These are phyloP conservation scores for Lasaia peninsularis DNA, from an alignment of 1,140 invertebrate genomes.

Conservation along the genomic window DNA sequence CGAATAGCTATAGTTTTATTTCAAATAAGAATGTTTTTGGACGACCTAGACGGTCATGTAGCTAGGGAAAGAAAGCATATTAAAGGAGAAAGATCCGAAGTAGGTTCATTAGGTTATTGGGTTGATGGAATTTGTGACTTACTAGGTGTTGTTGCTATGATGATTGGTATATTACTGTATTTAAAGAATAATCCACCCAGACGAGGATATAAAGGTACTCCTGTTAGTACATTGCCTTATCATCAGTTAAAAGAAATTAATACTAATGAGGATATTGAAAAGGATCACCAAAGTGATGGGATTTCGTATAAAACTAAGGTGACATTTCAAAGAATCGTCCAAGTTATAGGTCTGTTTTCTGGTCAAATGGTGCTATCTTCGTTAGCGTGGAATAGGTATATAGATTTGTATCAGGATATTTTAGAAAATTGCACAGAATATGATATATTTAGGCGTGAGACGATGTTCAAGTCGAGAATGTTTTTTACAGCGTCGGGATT, in stretches of 20 bases:
- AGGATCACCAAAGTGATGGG: constrained; percentile 74
- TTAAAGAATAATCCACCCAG: constrained; percentile 83
- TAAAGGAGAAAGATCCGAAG: constrained; percentile 83
- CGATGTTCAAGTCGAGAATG: constrained; percentile 79
- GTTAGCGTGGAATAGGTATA: constrained; percentile 88
- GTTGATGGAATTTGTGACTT: constrained; percentile 87
- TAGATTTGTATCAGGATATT: constrained; percentile 86
- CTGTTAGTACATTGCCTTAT: constrained; percentile 66
- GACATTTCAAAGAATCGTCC: constrained; percentile 79
- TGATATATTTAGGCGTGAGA: constrained; percentile 76
- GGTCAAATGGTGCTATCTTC: constrained; percentile 85
- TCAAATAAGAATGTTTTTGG: constrained; percentile 86
- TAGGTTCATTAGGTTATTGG: constrained; percentile 84
- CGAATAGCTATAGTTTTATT: constrained; percentile 85
- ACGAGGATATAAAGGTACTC: constrained; percentile 81
- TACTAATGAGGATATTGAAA: constrained; percentile 67
- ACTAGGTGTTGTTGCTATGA: constrained; percentile 83
- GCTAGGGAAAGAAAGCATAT: constrained; percentile 84
- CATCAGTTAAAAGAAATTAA: constrained; percentile 72
- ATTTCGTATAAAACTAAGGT: constrained; percentile 82
- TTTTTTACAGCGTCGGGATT: constrained; percentile 86
- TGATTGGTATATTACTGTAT: constrained; percentile 82
- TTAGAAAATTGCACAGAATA: constrained; percentile 81
- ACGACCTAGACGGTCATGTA: constrained; percentile 88
- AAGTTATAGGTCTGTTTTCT: constrained; percentile 82